phyloP scores from a whole-genome alignment of 1,140 invertebrate genomes.

The Thaumatotibia leucotreta region DNA sequence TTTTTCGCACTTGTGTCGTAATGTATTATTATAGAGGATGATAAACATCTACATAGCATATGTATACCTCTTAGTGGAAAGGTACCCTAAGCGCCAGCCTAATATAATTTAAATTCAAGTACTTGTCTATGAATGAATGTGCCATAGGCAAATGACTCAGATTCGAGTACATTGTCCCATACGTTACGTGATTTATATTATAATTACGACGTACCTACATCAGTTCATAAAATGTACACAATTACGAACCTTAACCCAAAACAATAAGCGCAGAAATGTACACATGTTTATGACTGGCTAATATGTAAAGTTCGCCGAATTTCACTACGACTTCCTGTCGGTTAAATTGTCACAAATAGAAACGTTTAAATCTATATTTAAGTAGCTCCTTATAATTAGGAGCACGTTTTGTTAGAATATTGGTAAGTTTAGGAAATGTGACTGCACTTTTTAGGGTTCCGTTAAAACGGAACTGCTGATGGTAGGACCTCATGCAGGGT shows the following conservation, averaged over 20 bases:
- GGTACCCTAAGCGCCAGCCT: too few relatives aligned
- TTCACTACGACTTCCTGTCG: not conserved
- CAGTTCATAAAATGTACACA: too few relatives aligned
- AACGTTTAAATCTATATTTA: not conserved
- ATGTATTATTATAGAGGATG: too few relatives aligned
- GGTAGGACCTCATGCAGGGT: too few relatives aligned
- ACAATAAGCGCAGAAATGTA: too few relatives aligned
- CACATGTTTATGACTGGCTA: too few relatives aligned
- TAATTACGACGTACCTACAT: not conserved
- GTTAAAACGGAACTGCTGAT: too few relatives aligned
- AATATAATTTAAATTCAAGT: too few relatives aligned
- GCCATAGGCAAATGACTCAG: not conserved
- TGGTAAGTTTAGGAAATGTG: not conserved
- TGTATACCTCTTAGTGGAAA: too few relatives aligned
- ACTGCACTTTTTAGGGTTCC: not conserved
- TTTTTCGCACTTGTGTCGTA: too few relatives aligned
- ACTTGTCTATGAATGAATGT: not conserved
- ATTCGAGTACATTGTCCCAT: not conserved
- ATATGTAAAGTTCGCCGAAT: constrained; percentile 2
- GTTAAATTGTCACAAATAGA: not conserved
- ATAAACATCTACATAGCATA: too few relatives aligned
- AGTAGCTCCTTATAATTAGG: not conserved
- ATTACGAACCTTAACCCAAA: too few relatives aligned
- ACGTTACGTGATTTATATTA: constrained; percentile 1
- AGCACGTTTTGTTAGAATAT: not conserved